Evolutionary conservation across 2,113 vertebrate genomes (phyloP).

Genomic region (Leptobrachium leishanense): DNA sequence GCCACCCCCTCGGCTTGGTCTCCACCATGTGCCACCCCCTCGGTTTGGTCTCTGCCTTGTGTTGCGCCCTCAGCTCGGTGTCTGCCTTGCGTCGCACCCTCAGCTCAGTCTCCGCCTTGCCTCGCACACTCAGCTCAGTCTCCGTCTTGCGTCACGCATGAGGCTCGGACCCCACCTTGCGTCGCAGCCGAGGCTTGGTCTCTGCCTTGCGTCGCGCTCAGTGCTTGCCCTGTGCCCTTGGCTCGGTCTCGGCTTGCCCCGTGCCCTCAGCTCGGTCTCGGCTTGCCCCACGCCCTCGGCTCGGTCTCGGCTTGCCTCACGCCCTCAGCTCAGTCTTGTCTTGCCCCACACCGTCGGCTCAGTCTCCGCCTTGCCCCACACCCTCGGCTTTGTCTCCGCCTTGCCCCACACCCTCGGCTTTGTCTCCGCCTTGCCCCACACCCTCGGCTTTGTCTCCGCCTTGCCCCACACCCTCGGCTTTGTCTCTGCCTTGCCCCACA

Average conservation of each 20-base stretch:
- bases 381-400: neutral
- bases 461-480: neutral
- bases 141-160: too few relatives aligned
- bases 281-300: constrained; percentile 43
- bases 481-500: too few relatives aligned
- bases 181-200: too few relatives aligned
- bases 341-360: constrained; percentile 46
- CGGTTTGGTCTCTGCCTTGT: neutral
- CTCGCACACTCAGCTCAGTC: too few relatives aligned
- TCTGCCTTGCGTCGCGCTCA: too few relatives aligned
- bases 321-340: neutral
- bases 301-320: constrained; percentile 10
- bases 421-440: neutral
- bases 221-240: too few relatives aligned
- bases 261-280: too few relatives aligned
- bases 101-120: too few relatives aligned
- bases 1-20: neutral
- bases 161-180: too few relatives aligned
- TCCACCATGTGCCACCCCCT: neutral
- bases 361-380: neutral
- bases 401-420: constrained; percentile 46
- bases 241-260: too few relatives aligned
- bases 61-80: neutral
- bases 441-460: too few relatives aligned
- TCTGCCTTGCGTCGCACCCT: too few relatives aligned